These are phyloP conservation scores for Caenorhabditis tropicalis DNA, from an alignment of 1,140 invertebrate species.

Conservation along the genomic window DNA sequence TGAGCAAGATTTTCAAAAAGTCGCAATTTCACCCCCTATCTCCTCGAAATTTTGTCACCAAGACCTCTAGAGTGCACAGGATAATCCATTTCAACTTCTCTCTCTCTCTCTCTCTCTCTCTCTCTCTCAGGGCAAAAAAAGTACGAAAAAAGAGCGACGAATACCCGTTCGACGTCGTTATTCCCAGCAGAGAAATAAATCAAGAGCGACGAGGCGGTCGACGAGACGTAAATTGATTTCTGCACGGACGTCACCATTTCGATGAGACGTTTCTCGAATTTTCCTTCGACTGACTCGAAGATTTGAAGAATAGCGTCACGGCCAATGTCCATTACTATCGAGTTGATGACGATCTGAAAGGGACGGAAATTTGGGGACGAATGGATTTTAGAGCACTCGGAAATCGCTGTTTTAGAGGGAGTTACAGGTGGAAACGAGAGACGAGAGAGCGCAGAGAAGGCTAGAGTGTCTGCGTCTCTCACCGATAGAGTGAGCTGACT, in stretches of 20 bases:
- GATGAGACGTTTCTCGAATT: constrained; percentile 43
- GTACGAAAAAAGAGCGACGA: neutral
- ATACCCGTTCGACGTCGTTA: constrained; percentile 32
- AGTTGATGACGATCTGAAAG: constrained; percentile 29
- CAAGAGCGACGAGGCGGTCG: constrained; percentile 32
- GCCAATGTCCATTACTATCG: constrained; percentile 41
- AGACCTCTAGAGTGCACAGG: neutral
- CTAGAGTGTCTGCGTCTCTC: too few relatives aligned
- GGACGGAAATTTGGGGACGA: too few relatives aligned
- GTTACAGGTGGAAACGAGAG: too few relatives aligned
- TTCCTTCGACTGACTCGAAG: constrained; percentile 31
- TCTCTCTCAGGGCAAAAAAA: neutral
- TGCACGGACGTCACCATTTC: constrained; percentile 18
- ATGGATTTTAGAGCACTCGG: too few relatives aligned
- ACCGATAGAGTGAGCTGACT: too few relatives aligned
- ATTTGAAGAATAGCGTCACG: constrained; percentile 37
- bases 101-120: neutral
- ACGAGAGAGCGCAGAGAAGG: too few relatives aligned
- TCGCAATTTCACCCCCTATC: too few relatives aligned
- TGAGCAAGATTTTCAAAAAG: too few relatives aligned
- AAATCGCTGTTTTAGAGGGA: too few relatives aligned
- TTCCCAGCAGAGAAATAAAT: constrained; percentile 48
- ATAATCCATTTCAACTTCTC: neutral
- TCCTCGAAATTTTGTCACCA: too few relatives aligned
- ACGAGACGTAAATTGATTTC: constrained; percentile 40